A percentile compares a stretch with the other conserved stretches of the same genome.
Conservation (phyloP, 2,888 invertebrate genomes). For the Aphelenchoides bicaudatus region DNA sequence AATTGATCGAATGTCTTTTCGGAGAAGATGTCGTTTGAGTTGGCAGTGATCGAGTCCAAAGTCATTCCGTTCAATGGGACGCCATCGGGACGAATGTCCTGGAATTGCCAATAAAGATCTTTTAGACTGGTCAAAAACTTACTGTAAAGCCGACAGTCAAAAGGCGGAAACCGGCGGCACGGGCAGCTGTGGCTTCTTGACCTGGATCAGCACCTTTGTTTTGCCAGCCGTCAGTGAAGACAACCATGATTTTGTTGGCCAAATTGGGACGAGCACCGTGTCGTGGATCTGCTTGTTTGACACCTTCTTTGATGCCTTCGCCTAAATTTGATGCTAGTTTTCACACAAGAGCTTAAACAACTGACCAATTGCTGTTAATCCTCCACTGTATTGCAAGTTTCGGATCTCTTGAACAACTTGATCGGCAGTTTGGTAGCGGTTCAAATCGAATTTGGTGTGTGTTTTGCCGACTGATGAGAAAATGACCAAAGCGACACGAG, state of each 20-base stretch:
- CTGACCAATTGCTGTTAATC: slow-evolving; percentile 56
- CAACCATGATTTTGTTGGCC: slow-evolving; percentile 56
- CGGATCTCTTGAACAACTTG: slow-evolving; percentile 47
- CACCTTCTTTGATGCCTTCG: slow-evolving; percentile 50
- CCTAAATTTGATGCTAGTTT: slow-evolving; percentile 32
- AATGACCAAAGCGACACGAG: slow-evolving; percentile 53
- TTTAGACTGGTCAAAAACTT: slow-evolving; percentile 13
- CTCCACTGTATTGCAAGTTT: slow-evolving; percentile 45
- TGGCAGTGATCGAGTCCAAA: slow-evolving; percentile 42
- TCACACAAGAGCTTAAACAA: neutral
- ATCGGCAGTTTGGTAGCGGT: slow-evolving; percentile 41
- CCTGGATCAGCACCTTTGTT: slow-evolving; percentile 57
- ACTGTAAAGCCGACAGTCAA: slow-evolving; percentile 47
- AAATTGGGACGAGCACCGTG: slow-evolving; percentile 56
- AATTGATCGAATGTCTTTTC: slow-evolving; percentile 45
- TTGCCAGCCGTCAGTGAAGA: slow-evolving; percentile 58
- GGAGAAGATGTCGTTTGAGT: slow-evolving; percentile 39
- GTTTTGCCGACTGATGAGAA: slow-evolving; percentile 53
- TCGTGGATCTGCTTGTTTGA: slow-evolving; percentile 47
- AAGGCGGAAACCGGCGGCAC: slow-evolving; percentile 47
- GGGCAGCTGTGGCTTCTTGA: slow-evolving; percentile 40
- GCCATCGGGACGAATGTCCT: slow-evolving; percentile 36
- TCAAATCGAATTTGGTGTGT: slow-evolving; percentile 50
- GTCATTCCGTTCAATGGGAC: slow-evolving; percentile 44
- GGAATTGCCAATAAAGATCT: slow-evolving; percentile 21